A percentile compares a stretch with the other conserved stretches of the same genome.
Evolutionary conservation across 2,888 invertebrate genomes (phyloP).

Genomic region (Lepidocyrtinus sp.): DNA sequence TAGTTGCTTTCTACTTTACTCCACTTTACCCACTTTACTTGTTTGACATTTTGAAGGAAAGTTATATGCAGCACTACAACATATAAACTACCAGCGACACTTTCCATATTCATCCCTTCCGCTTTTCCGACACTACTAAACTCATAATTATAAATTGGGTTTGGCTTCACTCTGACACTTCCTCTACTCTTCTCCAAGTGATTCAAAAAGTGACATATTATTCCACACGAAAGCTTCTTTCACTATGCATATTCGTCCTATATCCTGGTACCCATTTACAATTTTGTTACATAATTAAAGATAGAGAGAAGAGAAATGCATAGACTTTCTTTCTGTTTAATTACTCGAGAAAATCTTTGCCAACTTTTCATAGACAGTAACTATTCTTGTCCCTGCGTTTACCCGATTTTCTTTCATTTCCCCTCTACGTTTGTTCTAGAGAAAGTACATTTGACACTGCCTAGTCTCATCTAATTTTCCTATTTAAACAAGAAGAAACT

Average conservation of each 20-base stretch:
- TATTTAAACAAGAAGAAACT: too few species aligned
- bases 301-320: background rate
- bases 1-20: background rate
- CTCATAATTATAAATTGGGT: slow-evolving; percentile 41
- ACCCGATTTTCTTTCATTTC: slow-evolving; percentile 3
- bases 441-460: background rate
- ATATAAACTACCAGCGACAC: background rate
- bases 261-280: too few species aligned
- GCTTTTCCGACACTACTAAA: too few species aligned
- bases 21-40: background rate
- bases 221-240: background rate
- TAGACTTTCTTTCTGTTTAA: slow-evolving; percentile 28
- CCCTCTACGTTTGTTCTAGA: background rate
- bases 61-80: background rate
- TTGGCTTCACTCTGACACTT: slow-evolving; percentile 20
- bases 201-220: background rate
- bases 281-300: too few species aligned
- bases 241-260: slow-evolving; percentile 22
- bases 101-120: too few species aligned
- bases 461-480: slow-evolving; percentile 14
- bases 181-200: slow-evolving; percentile 1
- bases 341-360: slow-evolving; percentile 34
- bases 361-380: background rate
- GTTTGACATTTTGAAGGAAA: too few species aligned
- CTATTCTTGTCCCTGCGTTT: background rate